Evolutionary conservation across 2,797 vertebrate genomes (phyloP).

Genomic region (Leuciscus waleckii): DNA sequence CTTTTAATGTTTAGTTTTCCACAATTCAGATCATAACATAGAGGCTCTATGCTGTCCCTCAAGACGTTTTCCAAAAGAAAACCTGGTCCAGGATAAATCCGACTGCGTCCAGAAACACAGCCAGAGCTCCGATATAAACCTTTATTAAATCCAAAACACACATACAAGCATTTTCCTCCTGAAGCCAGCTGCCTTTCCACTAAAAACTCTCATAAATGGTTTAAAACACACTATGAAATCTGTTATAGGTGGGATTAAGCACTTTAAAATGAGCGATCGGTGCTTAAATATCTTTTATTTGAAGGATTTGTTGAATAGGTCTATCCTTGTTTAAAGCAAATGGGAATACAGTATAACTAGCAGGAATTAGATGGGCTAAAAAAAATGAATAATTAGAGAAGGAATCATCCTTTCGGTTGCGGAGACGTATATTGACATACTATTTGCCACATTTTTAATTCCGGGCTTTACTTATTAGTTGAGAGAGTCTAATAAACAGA

Average conservation of each 20-base stretch:
- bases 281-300: background rate
- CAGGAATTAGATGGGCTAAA: slow-evolving; percentile 21
- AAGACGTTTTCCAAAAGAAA: slow-evolving; percentile 14
- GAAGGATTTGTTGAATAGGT: slow-evolving; percentile 15
- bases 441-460: background rate
- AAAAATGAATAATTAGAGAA: slow-evolving; percentile 16
- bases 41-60: slow-evolving; percentile 25
- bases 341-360: slow-evolving; percentile 2
- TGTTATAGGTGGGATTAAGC: slow-evolving; percentile 19
- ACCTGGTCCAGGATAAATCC: slow-evolving; percentile 43
- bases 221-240: slow-evolving; percentile 39
- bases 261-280: background rate
- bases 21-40: slow-evolving; percentile 45
- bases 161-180: slow-evolving; percentile 35
- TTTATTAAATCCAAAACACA: slow-evolving; percentile 53
- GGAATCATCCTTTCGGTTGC: slow-evolving; percentile 3
- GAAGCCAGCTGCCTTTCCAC: slow-evolving; percentile 15
- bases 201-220: slow-evolving; percentile 37
- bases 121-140: slow-evolving; percentile 28
- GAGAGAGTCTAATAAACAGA: background rate
- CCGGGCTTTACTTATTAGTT: slow-evolving; percentile 13
- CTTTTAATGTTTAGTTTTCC: slow-evolving; percentile 45
- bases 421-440: background rate
- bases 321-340: slow-evolving; percentile 6
- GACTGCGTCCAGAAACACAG: slow-evolving; percentile 26